These are phyloP conservation scores for Antheraea mylitta DNA, from an alignment of 1,140 invertebrate genomes.

Conservation along the genomic window DNA sequence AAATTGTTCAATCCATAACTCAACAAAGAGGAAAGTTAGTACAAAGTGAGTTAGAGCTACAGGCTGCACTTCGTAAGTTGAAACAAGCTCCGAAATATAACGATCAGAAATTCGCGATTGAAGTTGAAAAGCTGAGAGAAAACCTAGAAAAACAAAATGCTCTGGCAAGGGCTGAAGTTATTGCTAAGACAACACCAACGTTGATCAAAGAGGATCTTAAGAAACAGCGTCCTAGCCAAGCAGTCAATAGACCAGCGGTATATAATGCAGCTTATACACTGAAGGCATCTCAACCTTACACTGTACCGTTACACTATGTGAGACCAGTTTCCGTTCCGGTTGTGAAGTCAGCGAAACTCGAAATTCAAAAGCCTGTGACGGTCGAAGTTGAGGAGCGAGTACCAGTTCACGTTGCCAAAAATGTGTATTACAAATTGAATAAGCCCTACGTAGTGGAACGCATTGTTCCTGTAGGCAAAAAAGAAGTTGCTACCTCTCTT, in stretches of 20 bases:
- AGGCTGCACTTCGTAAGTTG: slow-evolving; percentile 22
- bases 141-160: slow-evolving; percentile 42
- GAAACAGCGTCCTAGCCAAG: slow-evolving; percentile 30
- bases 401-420: slow-evolving; percentile 21
- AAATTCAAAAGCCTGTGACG: slow-evolving; percentile 29
- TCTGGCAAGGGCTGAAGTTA: slow-evolving; percentile 31
- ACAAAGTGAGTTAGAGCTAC: slow-evolving; percentile 18
- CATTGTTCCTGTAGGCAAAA: slow-evolving; percentile 30
- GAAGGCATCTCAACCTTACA: background rate
- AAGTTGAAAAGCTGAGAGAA: slow-evolving; percentile 35
- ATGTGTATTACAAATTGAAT: slow-evolving; percentile 28
- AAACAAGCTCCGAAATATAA: slow-evolving; percentile 42
- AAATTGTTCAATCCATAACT: slow-evolving; percentile 9
- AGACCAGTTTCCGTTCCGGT: slow-evolving; percentile 30
- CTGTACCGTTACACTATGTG: background rate
- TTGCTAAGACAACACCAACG: slow-evolving; percentile 36
- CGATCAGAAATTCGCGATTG: slow-evolving; percentile 36
- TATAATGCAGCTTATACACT: background rate
- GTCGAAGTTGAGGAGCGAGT: slow-evolving; percentile 30
- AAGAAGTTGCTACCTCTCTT: slow-evolving; percentile 29
- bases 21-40: slow-evolving; percentile 23
- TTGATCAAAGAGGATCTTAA: slow-evolving; percentile 39
- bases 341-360: slow-evolving; percentile 28
- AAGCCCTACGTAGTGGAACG: slow-evolving; percentile 31
- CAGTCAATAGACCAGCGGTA: background rate